Percentiles rank a stretch among this genome's conserved stretches.
Evolutionary conservation across 2,888 invertebrate species (phyloP).

Genomic region (Cheilosia urbana): DNA sequence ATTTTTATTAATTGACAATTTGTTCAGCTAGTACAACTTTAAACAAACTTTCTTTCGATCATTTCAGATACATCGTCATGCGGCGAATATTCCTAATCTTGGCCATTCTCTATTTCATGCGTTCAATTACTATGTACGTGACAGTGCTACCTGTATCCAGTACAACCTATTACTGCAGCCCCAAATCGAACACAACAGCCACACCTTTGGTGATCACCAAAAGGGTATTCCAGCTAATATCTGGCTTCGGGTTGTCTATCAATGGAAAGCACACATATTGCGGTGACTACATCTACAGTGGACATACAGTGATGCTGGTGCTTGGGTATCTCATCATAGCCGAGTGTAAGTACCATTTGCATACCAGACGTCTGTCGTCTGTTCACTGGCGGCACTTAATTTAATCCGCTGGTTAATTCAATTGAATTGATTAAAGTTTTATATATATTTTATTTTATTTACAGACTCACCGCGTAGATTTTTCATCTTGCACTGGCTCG

Average conservation of each 20-base stretch:
- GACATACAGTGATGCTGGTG: conserved; percentile 95
- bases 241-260: conserved; percentile 94
- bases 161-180: conserved; percentile 93
- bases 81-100: conserved; percentile 92
- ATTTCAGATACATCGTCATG: conserved; percentile 89
- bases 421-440: conserved; percentile 81
- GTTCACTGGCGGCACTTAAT: conserved; percentile 13
- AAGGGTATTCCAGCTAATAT: conserved; percentile 91
- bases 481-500: conserved; percentile 91
- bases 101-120: conserved; percentile 93
- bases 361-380: conserved; percentile 26
- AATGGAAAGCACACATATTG: conserved; percentile 96
- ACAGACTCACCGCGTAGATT: conserved; percentile 90
- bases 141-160: conserved; percentile 94
- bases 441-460: conserved; percentile 17
- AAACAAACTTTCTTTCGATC: conserved; percentile 76
- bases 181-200: conserved; percentile 90
- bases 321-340: conserved; percentile 93
- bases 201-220: conserved; percentile 89
- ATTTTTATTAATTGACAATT: no score
- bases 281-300: conserved; percentile 97
- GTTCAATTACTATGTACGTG: conserved; percentile 94
- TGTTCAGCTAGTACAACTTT: neutral
- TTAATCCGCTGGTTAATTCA: conserved; percentile 31
- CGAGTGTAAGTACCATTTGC: conserved; percentile 87